phyloP scores from a whole-genome alignment of 2,113 vertebrate genomes.

The Corythornis madagascariensis region DNA sequence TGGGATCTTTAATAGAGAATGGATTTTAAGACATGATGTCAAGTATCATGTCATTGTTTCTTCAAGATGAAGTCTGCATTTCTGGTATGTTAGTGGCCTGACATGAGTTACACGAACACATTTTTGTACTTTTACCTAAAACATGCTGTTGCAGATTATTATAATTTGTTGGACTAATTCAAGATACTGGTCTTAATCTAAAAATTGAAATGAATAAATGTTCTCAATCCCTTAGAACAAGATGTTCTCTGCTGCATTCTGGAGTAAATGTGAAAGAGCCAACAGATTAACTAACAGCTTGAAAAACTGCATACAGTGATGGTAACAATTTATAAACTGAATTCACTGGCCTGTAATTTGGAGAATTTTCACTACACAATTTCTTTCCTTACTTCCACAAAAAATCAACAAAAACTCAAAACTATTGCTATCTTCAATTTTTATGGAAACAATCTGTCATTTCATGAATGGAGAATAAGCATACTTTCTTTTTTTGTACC shows the following conservation, averaged over 20 bases:
- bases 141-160: background rate
- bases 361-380: background rate
- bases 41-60: background rate
- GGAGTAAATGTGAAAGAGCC: background rate
- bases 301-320: background rate
- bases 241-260: background rate
- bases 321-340: background rate
- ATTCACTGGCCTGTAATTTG: background rate
- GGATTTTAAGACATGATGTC: background rate
- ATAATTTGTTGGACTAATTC: background rate
- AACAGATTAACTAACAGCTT: constrained; percentile 12
- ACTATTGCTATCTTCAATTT: background rate
- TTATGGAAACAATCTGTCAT: background rate
- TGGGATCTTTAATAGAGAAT: background rate
- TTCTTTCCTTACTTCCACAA: background rate
- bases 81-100: background rate
- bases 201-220: background rate
- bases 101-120: background rate
- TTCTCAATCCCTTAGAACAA: background rate
- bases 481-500: background rate
- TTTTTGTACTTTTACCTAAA: background rate
- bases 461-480: background rate
- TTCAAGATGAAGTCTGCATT: background rate
- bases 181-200: background rate
- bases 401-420: background rate